Base-by-base conservation (phyloP, 2,888 invertebrate species). In the Teleiodes luculella region DNA sequence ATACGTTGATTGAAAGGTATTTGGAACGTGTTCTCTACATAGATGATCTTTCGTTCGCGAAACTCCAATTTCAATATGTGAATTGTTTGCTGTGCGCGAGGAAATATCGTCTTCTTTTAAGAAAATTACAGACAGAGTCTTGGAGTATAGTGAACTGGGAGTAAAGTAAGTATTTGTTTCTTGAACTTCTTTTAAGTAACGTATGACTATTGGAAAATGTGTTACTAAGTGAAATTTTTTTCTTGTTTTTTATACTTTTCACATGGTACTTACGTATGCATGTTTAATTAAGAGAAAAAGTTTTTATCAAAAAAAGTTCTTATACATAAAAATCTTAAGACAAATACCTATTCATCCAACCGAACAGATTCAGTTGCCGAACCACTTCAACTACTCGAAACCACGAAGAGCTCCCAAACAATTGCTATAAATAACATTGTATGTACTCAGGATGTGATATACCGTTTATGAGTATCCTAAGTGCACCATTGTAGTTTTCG, bases 381-480 rank as follows among this genome's bases (percentile, higher is more conserved):
- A 47, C 28, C 30, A 14, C 14, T 53, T 48, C 33, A 51, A 52
- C 33, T 36, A 43, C 48, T 35, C 35, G 20, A 48, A 48, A 47
- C 20, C 14, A 28, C 39, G 39, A 46, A 36, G 49, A 54, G 51
- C 47, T 52, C 39, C 49, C 13, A 13, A 48, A 48, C 35, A 43
- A 45, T 50, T 53, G 62, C 66, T 70, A 67, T 73, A 78, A 78
- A 76, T 80, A 80, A 86, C 80, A 80, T 73, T 81, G 80, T 83
- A 71, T 68, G 61, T 62, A 64, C 53, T 69, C 39, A 41, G 74
- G 73, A 82, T 79, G 76, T 81, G 80, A 84, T 83, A 78, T 78
- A 83, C 72, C 70, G 83, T 86, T 86, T 86, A 87, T 80, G 84
- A 76, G 77, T 63, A 70, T 72, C 76, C 80, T 81, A 84, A 85